Evolutionary conservation across 2,888 invertebrate genomes (phyloP).

Genomic region (Lepidochitona cinerea): DNA sequence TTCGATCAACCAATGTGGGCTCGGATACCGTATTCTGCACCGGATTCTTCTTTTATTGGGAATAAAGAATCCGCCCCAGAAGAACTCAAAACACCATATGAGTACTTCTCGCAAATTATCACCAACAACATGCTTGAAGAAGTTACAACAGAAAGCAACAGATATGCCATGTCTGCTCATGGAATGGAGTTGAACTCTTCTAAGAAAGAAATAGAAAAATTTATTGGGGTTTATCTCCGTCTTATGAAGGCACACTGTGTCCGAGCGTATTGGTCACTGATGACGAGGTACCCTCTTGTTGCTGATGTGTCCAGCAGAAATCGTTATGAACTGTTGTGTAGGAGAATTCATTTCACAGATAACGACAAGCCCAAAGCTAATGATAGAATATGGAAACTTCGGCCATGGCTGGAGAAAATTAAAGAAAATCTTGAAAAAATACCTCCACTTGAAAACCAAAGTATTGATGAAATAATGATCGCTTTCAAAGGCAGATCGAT

Average conservation of each 20-base stretch:
- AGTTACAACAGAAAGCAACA: background rate
- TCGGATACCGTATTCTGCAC: background rate
- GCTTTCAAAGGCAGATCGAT: background rate
- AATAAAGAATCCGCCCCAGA: background rate
- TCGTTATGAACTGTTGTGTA: background rate
- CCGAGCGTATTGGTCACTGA: background rate
- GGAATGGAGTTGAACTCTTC: background rate
- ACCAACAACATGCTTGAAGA: background rate
- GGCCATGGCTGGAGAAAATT: background rate
- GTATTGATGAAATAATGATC: conserved; percentile 5
- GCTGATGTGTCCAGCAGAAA: conserved; percentile 1
- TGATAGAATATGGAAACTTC: conserved; percentile 8
- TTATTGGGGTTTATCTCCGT: background rate
- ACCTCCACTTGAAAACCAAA: background rate
- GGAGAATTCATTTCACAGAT: background rate
- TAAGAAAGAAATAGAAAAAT: background rate
- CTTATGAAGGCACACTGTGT: background rate
- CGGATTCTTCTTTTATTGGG: background rate
- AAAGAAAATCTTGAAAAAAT: background rate
- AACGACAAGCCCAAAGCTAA: background rate
- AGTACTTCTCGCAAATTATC: background rate
- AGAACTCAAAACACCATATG: background rate
- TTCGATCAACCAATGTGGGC: background rate
- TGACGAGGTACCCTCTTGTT: background rate
- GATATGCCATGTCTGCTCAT: background rate